These are phyloP conservation scores for Chaenodraco wilsoni DNA, from an alignment of 2,797 vertebrate genomes.

Conservation along the genomic window DNA sequence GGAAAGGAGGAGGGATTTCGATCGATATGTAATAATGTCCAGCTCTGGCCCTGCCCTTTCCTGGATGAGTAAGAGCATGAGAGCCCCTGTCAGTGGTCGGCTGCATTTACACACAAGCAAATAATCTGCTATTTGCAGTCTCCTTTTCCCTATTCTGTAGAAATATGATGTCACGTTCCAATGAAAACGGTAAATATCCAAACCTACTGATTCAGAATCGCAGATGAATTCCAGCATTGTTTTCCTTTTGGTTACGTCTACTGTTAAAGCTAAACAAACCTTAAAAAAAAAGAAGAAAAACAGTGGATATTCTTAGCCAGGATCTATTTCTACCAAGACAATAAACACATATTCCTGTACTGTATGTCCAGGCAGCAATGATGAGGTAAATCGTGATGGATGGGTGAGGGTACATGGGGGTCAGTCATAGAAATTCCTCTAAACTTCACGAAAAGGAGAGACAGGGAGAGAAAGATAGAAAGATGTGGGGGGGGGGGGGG, in stretches of 20 bases:
- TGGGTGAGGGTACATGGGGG: constrained; percentile 2
- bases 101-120: constrained; percentile 50
- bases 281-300: not conserved
- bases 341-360: constrained; percentile 3
- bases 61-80: constrained; percentile 78
- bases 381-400: not conserved
- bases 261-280: not conserved
- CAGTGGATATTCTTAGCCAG: not conserved
- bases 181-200: not conserved
- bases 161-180: constrained; percentile 6
- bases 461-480: constrained; percentile 15
- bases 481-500: constrained; percentile 14
- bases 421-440: constrained; percentile 35
- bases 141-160: not conserved
- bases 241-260: not conserved
- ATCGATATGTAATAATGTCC: constrained; percentile 95
- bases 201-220: not conserved
- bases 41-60: constrained; percentile 87
- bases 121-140: constrained; percentile 31
- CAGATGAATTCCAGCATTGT: not conserved
- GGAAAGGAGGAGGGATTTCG: constrained; percentile 85
- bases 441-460: constrained; percentile 32
- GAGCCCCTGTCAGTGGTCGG: constrained; percentile 37
- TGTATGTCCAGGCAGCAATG: not conserved
- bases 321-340: not conserved